Percentiles rank a stretch among this genome's conserved stretches.
phyloP scores from a whole-genome alignment of 2,888 invertebrate species.

The Andrena bucephala region DNA sequence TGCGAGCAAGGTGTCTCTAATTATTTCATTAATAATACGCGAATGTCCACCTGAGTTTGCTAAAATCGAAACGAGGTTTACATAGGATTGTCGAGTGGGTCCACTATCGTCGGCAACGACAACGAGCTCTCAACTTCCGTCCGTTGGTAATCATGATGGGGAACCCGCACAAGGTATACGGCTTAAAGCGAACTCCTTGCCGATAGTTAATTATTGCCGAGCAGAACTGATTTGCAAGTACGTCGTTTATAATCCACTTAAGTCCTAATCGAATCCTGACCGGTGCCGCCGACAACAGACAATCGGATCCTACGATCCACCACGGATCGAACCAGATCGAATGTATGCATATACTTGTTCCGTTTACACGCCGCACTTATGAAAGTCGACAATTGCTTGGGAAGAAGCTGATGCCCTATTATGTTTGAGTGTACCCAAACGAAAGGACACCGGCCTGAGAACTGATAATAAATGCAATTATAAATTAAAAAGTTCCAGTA shows the following conservation, averaged over 20 bases:
- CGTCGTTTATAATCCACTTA: conserved; percentile 76
- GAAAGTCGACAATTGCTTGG: conserved; percentile 7
- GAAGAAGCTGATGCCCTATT: neutral
- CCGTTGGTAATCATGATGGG: conserved; percentile 62
- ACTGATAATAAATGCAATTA: too few relatives aligned
- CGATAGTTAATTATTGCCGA: conserved; percentile 74
- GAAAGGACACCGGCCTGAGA: too few relatives aligned
- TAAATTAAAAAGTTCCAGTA: too few relatives aligned
- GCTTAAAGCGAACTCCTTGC: conserved; percentile 73
- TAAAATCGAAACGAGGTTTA: conserved; percentile 55
- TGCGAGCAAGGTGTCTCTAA: conserved; percentile 51
- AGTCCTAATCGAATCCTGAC: conserved; percentile 72
- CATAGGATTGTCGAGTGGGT: conserved; percentile 54
- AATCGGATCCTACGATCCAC: conserved; percentile 51
- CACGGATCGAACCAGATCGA: conserved; percentile 44
- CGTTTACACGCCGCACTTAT: conserved; percentile 29
- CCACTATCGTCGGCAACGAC: conserved; percentile 52
- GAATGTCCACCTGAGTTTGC: conserved; percentile 37
- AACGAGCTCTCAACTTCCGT: conserved; percentile 67
- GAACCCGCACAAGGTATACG: conserved; percentile 62
- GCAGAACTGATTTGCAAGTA: conserved; percentile 75
- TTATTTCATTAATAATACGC: conserved; percentile 66
- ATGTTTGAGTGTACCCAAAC: too few relatives aligned
- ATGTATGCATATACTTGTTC: conserved; percentile 44
- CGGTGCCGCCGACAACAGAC: conserved; percentile 62